Conservation (phyloP, 2,113 vertebrate species). For the Saimiri boliviensis region DNA sequence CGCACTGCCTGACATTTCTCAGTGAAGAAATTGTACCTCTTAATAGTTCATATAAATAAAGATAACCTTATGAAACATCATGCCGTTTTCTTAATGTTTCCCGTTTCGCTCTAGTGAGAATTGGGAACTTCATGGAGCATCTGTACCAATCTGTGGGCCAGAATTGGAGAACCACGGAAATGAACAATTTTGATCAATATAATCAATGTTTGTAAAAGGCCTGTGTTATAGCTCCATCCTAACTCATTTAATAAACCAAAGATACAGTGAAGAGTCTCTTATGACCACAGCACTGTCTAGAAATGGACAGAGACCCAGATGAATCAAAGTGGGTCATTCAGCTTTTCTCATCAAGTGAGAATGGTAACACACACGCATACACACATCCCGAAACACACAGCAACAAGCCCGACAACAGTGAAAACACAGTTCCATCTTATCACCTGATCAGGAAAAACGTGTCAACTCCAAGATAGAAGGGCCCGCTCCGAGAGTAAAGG, state of each 20-base stretch:
- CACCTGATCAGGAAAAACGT: conserved; percentile 91
- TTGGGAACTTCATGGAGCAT: neutral
- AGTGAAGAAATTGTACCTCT: neutral
- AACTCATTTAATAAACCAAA: neutral
- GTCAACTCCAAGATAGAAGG: conserved; percentile 90
- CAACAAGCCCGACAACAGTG: neutral
- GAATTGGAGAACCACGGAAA: neutral
- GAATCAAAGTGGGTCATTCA: fast-evolving
- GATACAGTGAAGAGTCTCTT: neutral
- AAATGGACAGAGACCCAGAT: neutral
- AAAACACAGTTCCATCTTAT: neutral
- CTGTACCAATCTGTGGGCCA: neutral
- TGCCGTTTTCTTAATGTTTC: neutral
- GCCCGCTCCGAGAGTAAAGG: conserved; percentile 86
- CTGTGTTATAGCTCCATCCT: neutral
- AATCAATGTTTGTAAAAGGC: neutral
- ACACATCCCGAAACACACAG: too few relatives aligned
- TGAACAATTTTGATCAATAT: neutral
- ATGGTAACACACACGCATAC: too few relatives aligned
- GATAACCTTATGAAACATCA: neutral
- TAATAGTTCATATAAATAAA: neutral
- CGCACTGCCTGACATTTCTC: neutral
- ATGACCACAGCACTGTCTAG: fast-evolving
- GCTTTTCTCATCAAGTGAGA: neutral
- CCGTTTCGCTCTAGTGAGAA: neutral